phyloP scores from a whole-genome alignment of 2,888 invertebrate genomes.

The Xanthia icteritia region DNA sequence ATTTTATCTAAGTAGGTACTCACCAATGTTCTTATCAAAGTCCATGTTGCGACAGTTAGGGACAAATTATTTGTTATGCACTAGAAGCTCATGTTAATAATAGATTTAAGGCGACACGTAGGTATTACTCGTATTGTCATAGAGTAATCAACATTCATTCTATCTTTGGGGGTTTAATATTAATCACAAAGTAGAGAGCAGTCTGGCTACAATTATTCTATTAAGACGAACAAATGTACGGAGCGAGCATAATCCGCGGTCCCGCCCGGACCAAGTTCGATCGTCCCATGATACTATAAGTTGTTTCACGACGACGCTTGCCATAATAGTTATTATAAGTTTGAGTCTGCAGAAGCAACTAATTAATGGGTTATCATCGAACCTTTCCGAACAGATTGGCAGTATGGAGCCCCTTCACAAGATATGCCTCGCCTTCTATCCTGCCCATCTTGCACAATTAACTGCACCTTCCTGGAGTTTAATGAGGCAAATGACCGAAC shows the following conservation, averaged over 20 bases:
- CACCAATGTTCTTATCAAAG: conserved; percentile 39
- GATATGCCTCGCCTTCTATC: neutral
- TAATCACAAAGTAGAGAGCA: neutral
- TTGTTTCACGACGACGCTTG: neutral
- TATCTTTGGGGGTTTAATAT: neutral
- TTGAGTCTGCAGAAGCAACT: neutral
- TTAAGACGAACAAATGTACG: neutral
- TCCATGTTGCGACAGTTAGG: conserved; percentile 29
- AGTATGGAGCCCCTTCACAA: neutral
- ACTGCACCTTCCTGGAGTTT: neutral
- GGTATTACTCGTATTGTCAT: neutral
- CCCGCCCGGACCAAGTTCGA: neutral
- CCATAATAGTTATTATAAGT: neutral
- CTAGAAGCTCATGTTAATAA: conserved; percentile 2
- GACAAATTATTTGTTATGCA: neutral
- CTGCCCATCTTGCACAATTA: neutral
- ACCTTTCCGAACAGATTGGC: too few relatives aligned
- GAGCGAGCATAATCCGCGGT: neutral
- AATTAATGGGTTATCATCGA: neutral
- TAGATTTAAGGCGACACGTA: neutral
- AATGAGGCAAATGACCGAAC: neutral
- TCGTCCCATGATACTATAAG: neutral
- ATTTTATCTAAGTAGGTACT: conserved; percentile 40
- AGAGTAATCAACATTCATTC: neutral
- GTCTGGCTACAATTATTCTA: neutral